These are phyloP conservation scores for Gallinago media DNA, from an alignment of 2,113 vertebrate species.

Conservation along the genomic window DNA sequence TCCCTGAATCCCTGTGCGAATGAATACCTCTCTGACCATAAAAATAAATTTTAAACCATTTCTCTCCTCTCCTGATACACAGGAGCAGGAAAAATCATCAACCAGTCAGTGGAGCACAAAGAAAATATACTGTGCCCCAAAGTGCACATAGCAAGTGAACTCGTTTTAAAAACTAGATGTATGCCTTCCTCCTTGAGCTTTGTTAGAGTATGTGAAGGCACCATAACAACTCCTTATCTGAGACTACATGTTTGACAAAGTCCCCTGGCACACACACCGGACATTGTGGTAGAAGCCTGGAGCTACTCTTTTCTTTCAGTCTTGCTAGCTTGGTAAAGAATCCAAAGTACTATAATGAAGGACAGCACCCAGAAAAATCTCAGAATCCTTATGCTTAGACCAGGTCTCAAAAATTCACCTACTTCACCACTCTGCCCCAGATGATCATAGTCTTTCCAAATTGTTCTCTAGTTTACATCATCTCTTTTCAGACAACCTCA, in stretches of 20 bases:
- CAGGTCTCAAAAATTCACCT: not conserved
- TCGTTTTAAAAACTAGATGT: rapidly evolving
- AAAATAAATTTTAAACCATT: not conserved
- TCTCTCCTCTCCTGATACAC: not conserved
- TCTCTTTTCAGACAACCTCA: not conserved
- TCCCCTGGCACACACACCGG: not conserved
- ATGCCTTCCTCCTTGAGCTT: not conserved
- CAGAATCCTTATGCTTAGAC: not conserved
- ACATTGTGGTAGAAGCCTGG: not conserved
- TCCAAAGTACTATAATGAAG: not conserved
- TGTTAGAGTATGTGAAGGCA: not conserved
- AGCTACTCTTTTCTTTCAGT: not conserved
- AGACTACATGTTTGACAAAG: not conserved
- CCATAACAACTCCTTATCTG: not conserved
- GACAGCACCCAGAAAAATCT: not conserved
- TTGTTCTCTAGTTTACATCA: not conserved
- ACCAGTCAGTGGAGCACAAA: not conserved
- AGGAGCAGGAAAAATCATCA: not conserved
- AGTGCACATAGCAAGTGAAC: not conserved
- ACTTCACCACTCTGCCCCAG: not conserved
- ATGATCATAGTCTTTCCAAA: not conserved
- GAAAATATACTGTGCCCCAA: not conserved
- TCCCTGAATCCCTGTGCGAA: not conserved
- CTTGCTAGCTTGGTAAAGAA: not conserved
- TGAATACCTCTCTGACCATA: not conserved